Percentiles rank a stretch among this genome's conserved stretches.
phyloP scores from a whole-genome alignment of 2,113 vertebrate genomes.

The Hoplias malabaricus region DNA sequence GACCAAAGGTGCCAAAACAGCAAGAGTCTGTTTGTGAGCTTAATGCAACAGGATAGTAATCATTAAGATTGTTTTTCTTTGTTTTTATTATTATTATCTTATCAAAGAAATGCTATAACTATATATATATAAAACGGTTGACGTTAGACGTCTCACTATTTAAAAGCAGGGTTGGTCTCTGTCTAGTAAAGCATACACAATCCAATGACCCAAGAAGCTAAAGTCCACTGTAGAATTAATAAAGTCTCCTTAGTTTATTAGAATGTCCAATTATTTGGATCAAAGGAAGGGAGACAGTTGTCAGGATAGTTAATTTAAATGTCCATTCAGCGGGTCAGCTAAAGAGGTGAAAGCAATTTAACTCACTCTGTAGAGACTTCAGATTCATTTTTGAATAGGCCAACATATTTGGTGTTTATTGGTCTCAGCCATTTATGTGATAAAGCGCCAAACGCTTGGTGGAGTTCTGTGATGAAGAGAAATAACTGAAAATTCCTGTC shows the following conservation, averaged over 20 bases:
- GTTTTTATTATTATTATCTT: constrained; percentile 6
- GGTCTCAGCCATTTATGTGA: constrained; percentile 62
- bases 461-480: constrained; percentile 48
- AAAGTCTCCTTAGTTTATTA: constrained; percentile 48
- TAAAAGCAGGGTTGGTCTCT: constrained; percentile 16
- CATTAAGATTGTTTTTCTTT: background rate
- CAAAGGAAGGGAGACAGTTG: constrained; percentile 38
- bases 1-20: background rate
- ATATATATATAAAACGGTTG: background rate
- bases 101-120: background rate
- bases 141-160: background rate
- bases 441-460: constrained; percentile 55
- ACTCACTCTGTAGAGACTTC: constrained; percentile 62
- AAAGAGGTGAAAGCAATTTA: constrained; percentile 72
- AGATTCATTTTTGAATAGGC: constrained; percentile 64
- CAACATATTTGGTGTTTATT: constrained; percentile 62
- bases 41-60: background rate
- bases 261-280: constrained; percentile 52
- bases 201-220: constrained; percentile 14
- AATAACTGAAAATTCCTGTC: constrained; percentile 55
- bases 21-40: background rate
- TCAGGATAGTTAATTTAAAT: constrained; percentile 47
- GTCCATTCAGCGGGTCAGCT: constrained; percentile 60
- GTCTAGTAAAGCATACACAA: constrained; percentile 21
- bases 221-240: constrained; percentile 38